phyloP scores from a whole-genome alignment of 2,113 vertebrate genomes.

The Prolemur simus region DNA sequence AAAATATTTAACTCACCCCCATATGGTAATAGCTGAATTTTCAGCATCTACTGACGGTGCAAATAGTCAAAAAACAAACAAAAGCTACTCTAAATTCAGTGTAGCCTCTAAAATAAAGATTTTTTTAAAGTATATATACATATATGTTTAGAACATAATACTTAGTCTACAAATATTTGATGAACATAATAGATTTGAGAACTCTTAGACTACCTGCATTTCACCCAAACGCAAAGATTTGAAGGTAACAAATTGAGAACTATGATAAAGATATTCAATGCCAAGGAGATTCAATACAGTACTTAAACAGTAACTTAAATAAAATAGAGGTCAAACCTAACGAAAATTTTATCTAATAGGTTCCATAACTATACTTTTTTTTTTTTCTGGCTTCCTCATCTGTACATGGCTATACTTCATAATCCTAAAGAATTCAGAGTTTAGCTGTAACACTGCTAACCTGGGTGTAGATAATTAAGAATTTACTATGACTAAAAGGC shows the following conservation, averaged over 20 bases:
- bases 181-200: not conserved
- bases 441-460: not conserved
- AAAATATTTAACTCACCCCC: not conserved
- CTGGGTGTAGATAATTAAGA: not conserved
- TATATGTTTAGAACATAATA: not conserved
- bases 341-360: not conserved
- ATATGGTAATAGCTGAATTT: not conserved
- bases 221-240: not conserved
- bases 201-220: not conserved
- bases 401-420: not conserved
- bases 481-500: not conserved
- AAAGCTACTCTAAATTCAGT: constrained; percentile 20
- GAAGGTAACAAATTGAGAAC: not conserved
- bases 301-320: not conserved
- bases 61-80: constrained; percentile 28
- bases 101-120: not conserved
- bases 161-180: not conserved
- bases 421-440: not conserved
- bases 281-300: not conserved
- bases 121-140: not conserved
- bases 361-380: not conserved
- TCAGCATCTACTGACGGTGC: not conserved
- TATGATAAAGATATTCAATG: not conserved
- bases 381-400: no score
- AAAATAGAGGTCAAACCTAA: not conserved